phyloP scores from a whole-genome alignment of 53 echinoderm and acorn worm genomes.

The Henricia sp. region DNA sequence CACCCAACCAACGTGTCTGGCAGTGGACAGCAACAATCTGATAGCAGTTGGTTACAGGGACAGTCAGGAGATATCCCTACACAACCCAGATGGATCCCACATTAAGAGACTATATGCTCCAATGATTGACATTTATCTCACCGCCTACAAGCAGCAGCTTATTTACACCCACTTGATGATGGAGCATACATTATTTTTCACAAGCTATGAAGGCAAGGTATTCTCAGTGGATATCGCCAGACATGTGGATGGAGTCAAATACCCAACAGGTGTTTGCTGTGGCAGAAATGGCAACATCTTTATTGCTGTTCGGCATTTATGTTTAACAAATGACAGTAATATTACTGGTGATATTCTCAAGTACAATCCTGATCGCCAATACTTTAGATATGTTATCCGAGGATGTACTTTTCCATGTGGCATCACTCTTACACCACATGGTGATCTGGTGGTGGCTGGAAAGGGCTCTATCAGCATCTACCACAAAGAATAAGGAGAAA shows the following conservation, averaged over 20 bases:
- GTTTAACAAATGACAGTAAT: too few species aligned
- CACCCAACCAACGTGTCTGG: too few species aligned
- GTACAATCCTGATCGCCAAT: slow-evolving; percentile 9
- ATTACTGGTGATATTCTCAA: not conserved
- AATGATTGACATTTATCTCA: not conserved
- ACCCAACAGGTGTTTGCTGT: too few species aligned
- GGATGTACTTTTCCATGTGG: slow-evolving; percentile 7
- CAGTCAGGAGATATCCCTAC: too few species aligned
- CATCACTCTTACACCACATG: not conserved
- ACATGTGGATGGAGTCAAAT: not conserved
- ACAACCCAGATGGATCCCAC: too few species aligned
- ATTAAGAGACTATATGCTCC: not conserved
- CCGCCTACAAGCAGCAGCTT: too few species aligned
- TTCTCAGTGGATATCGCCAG: not conserved
- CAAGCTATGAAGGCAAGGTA: not conserved
- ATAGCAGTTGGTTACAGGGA: too few species aligned
- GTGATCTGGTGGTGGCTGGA: too few species aligned
- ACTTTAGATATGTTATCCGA: not conserved
- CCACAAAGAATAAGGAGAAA: too few species aligned
- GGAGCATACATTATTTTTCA: not conserved
- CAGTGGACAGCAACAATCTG: too few species aligned
- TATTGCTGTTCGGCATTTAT: not conserved
- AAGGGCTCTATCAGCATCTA: too few species aligned
- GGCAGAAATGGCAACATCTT: slow-evolving; percentile 6
- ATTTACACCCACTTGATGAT: not conserved